Conservation (phyloP, 2,888 invertebrate genomes). For the Dicyrtoma fusca region DNA sequence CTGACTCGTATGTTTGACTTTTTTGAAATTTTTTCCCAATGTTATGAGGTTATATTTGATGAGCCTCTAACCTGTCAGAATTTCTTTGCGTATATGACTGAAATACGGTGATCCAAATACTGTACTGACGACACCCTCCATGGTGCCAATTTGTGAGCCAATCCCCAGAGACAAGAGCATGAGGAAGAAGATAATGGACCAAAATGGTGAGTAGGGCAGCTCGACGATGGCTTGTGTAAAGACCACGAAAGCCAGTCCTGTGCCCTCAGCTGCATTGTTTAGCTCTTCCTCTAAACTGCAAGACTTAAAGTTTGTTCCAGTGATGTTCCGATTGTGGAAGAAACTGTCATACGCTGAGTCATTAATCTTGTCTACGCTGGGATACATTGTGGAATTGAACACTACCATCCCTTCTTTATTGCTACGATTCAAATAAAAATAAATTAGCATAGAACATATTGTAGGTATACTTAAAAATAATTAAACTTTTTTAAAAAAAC, state of each 20-base stretch:
- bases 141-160: slow-evolving; percentile 93
- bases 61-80: slow-evolving; percentile 72
- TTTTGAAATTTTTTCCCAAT: too few relatives aligned
- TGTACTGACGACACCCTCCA: slow-evolving; percentile 95
- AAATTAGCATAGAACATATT: neutral
- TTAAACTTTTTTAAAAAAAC: slow-evolving; percentile 8
- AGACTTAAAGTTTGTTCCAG: slow-evolving; percentile 61
- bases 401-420: slow-evolving; percentile 62
- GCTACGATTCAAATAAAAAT: slow-evolving; percentile 58
- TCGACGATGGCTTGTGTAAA: slow-evolving; percentile 96
- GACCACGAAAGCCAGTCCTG: slow-evolving; percentile 94
- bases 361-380: slow-evolving; percentile 62
- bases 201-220: slow-evolving; percentile 90
- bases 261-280: slow-evolving; percentile 91
- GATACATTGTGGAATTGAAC: slow-evolving; percentile 52
- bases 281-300: slow-evolving; percentile 76
- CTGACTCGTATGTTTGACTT: neutral
- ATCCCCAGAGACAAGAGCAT: slow-evolving; percentile 92
- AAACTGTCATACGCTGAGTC: slow-evolving; percentile 63
- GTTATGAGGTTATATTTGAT: neutral
- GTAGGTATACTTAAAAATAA: neutral
- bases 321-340: slow-evolving; percentile 20
- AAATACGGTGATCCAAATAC: slow-evolving; percentile 92
- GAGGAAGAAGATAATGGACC: slow-evolving; percentile 94
- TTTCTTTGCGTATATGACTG: slow-evolving; percentile 84